Evolutionary conservation across 64 coral and sea anemone genomes (phyloP), one percentile per base, ranked within the genome.

Genomic region (Montipora capricornis): DNA sequence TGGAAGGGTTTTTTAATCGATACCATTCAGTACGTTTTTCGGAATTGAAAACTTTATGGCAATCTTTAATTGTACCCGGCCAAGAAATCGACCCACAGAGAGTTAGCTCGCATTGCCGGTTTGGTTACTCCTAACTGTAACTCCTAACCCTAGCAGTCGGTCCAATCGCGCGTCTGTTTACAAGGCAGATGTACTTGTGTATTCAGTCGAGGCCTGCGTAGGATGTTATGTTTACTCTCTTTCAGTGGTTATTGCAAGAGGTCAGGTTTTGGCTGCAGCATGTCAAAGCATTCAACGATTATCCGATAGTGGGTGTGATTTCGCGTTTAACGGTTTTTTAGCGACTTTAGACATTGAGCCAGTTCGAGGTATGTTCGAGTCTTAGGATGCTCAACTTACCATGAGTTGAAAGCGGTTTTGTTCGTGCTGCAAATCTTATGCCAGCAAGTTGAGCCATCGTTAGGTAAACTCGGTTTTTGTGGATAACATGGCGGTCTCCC

Each of bases 381-480:
- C 20, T 3, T 15, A 26, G 49, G 89, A 85, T 13, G 0, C 17
- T 85, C 82, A 2, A 85, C 82, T 46, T 69, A 68, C 9, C 82
- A 58, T 3, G 82, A 85, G 82, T 71, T 85, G 12, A 85, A 85
- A 71, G 82, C 82, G 12, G 82, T 85, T 20, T 85, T 68, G n/a
- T 68, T 68, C 10, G 82, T 85, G 26, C 20, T 67, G 8, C 47
- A 85, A 44, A 44, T 37, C 60, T 16, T 85, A 68, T 15, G 58
- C 82, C 58, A 46, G 19, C 24, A 85, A 46, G 29, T 92, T 92
- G 78, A 53, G 66, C 13, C 79, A 82, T 82, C 77, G 70, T 14
- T 52, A 24, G 71, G 76, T 90, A 1, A 92, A 92, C 53, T 37
- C 37, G 37, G 70, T 92, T 55, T 84, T 92, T 73, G 76, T 82